Evolutionary conservation across 2,113 vertebrate species (phyloP).

Genomic region (Dicaeum eximium): DNA sequence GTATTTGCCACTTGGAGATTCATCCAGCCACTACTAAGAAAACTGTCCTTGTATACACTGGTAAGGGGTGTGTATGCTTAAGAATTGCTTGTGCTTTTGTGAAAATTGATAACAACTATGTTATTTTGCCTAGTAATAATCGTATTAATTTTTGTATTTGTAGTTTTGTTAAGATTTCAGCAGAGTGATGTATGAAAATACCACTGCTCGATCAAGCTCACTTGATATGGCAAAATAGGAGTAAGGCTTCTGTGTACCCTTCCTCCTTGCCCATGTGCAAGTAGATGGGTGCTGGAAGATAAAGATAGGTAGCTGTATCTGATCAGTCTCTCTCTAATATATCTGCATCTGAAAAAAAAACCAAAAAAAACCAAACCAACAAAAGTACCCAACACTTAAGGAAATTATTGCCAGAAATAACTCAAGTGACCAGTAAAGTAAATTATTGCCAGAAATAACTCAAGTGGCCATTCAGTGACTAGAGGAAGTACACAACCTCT

Average conservation of each 20-base stretch:
- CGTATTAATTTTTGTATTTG: too few species aligned
- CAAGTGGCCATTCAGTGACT: background rate
- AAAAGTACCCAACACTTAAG: background rate
- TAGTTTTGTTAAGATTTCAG: too few species aligned
- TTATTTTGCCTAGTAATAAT: too few species aligned
- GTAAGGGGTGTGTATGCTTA: too few species aligned
- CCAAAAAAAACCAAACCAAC: fast-evolving
- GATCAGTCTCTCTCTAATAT: background rate
- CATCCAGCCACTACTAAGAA: too few species aligned
- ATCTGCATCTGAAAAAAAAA: background rate
- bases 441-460: background rate
- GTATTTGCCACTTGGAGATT: too few species aligned
- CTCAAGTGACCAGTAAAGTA: background rate
- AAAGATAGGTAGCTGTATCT: background rate
- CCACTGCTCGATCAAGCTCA: background rate
- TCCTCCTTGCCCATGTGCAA: background rate
- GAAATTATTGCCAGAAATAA: background rate
- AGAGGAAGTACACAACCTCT: background rate
- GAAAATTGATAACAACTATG: too few species aligned
- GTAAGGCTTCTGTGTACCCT: background rate
- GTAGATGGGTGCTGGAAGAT: background rate
- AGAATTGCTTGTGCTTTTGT: too few species aligned
- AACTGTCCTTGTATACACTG: too few species aligned
- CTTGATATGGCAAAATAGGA: background rate
- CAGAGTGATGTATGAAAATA: background rate